Percentiles rank a stretch among this genome's conserved stretches.
Conservation (phyloP, 2,888 invertebrate species). For the Hoplodrina blanda region DNA sequence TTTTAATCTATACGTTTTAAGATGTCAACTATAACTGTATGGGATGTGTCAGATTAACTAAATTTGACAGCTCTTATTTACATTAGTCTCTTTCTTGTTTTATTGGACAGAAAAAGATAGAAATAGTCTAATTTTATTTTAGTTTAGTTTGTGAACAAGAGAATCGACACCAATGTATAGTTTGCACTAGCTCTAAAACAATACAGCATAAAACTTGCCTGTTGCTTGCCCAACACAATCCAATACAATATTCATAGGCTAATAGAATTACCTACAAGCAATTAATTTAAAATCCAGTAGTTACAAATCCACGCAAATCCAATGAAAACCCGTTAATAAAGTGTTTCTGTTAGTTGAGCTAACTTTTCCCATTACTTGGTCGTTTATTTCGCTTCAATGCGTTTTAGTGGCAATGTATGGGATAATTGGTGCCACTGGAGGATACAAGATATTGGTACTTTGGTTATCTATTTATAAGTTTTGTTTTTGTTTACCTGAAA, state of each 20-base stretch:
- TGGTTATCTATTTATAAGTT: background rate
- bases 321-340: slow-evolving; percentile 40
- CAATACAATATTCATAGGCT: slow-evolving; percentile 22
- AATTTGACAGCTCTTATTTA: no score
- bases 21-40: no score
- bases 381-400: slow-evolving; percentile 10
- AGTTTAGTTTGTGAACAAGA: no score
- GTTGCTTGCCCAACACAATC: slow-evolving; percentile 20
- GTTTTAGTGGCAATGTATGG: background rate
- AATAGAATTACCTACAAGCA: slow-evolving; percentile 33
- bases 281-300: slow-evolving; percentile 42
- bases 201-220: slow-evolving; percentile 9
- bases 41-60: no score
- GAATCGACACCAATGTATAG: background rate
- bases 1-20: no score
- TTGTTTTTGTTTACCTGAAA: no score
- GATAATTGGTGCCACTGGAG: background rate
- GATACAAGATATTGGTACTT: background rate
- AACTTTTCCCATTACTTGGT: slow-evolving; percentile 26
- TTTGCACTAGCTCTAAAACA: background rate
- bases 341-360: slow-evolving; percentile 26
- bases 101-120: no score
- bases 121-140: no score
- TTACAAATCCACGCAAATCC: slow-evolving; percentile 46
- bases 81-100: no score